Conservation (phyloP, 2,113 vertebrate species). For the Pungitius pungitius region DNA sequence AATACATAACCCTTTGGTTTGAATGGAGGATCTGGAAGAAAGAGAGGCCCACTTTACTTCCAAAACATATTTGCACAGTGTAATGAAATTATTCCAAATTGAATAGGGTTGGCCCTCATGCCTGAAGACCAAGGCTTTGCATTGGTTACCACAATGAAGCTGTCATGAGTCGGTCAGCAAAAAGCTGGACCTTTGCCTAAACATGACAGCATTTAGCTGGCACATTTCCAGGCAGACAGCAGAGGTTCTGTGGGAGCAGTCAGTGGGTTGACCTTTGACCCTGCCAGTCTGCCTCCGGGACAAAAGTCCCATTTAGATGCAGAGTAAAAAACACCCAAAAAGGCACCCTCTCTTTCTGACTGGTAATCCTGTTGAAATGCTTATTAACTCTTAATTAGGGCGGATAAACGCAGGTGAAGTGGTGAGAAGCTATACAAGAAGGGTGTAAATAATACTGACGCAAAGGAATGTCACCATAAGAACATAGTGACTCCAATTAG, state of each 20-base stretch:
- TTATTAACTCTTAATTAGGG: conserved; percentile 13
- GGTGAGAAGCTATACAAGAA: conserved; percentile 6
- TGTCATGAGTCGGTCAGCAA: conserved; percentile 62
- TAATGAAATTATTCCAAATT: conserved; percentile 20
- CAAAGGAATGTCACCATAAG: conserved; percentile 35
- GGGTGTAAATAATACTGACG: conserved; percentile 30
- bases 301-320: conserved; percentile 66
- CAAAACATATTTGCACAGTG: conserved; percentile 5
- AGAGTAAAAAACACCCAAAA: conserved; percentile 27
- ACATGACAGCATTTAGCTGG: conserved; percentile 67
- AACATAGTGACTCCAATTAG: conserved; percentile 23
- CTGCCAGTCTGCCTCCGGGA: conserved; percentile 65
- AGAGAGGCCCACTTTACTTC: conserved; percentile 17
- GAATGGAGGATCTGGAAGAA: conserved; percentile 62
- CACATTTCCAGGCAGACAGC: conserved; percentile 64
- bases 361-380: conserved; percentile 27
- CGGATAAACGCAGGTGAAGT: conserved; percentile 14
- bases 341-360: conserved; percentile 9
- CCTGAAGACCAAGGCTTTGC: conserved; percentile 50
- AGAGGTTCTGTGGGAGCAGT: conserved; percentile 61
- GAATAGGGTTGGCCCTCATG: conserved; percentile 16
- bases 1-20: conserved; percentile 60
- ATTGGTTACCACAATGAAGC: conserved; percentile 57
- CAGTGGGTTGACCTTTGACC: conserved; percentile 66
- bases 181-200: conserved; percentile 63